These are phyloP conservation scores for Phataginus tricuspis DNA, from an alignment of 2,797 vertebrate genomes.

Conservation along the genomic window DNA sequence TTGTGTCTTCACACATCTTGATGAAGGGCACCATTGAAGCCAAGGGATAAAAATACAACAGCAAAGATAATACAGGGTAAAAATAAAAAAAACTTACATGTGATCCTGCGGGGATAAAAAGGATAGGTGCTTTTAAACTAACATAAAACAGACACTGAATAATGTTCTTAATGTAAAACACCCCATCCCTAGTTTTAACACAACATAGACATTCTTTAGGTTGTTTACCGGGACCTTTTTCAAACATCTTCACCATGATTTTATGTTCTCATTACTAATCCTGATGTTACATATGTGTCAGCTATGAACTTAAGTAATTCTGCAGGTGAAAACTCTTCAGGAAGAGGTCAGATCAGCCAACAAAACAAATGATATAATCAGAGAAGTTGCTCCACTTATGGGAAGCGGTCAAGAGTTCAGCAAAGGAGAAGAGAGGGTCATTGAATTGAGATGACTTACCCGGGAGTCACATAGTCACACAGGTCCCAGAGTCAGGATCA, in stretches of 20 bases:
- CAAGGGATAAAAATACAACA: slow-evolving; percentile 69
- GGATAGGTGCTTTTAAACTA: slow-evolving; percentile 47
- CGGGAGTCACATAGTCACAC: not conserved
- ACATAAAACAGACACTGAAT: not conserved
- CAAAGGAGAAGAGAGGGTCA: not conserved
- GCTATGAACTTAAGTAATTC: not conserved
- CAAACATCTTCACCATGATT: not conserved
- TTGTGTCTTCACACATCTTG: slow-evolving; percentile 71
- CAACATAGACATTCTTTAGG: not conserved
- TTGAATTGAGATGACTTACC: not conserved
- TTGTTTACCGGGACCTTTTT: not conserved
- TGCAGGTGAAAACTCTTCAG: not conserved
- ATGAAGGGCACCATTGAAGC: slow-evolving; percentile 60
- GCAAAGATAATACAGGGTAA: slow-evolving; percentile 50
- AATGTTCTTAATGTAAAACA: slow-evolving; percentile 1
- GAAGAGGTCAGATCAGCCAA: not conserved
- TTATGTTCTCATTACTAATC: not conserved
- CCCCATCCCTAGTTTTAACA: not conserved
- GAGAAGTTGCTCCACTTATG: not conserved
- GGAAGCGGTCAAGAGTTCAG: not conserved
- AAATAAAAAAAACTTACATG: slow-evolving; percentile 44
- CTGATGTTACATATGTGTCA: not conserved
- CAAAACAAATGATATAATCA: not conserved
- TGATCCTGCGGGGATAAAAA: not conserved
- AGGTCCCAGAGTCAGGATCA: not conserved